Evolutionary conservation across 35 echinoderm and acorn worm species (phyloP), one percentile per base, ranked within the genome.

Genomic region (Patiria miniata): DNA sequence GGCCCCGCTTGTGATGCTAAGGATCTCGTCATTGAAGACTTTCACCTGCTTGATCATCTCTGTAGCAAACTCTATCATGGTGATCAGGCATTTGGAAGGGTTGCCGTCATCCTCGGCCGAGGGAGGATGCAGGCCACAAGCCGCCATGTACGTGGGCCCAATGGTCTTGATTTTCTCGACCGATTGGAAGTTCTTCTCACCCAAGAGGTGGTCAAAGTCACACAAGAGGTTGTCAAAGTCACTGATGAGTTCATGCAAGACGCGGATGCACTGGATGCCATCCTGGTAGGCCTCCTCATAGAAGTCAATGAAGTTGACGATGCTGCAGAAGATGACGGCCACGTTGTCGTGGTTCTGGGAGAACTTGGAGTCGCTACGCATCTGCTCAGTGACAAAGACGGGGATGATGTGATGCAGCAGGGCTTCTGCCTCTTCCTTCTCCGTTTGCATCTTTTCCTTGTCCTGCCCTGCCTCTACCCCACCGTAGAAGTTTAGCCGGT

Each of bases 141-240:
- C 96, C 36, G 93, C 96, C 96, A 99, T 99, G 90, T 94, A 99
- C 18, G 96, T 99, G 14, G 92, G 89, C 21, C 96, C 96, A 29
- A 99, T 99, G 9, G 96, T 99, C 54, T 99, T 99, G 44, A 99
- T 99, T 82, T 99, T 99, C 83, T 99, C 96, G 0, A 99, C 96
- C 40, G 91, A 89, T 52, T 85, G 44, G 55, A 89, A 99, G 36
- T 83, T 34, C 8, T 81, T 33, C 21, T 86, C 65, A 15, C 79
- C 79, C 56, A 99, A 79, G 19, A 60, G 28, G n/a, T n/a, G n/a
- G n/a, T n/a, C n/a, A n/a, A n/a, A n/a, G n/a, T n/a, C n/a, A n/a
- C n/a, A n/a, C n/a, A n/a, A n/a, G 2, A 97, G 78, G 37, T 91
- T 89, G 81, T 99, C 96, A 92, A 99, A 99, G 69, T 99, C 96